Conservation (phyloP, 2,888 invertebrate species). For the Neoitamus cyanurus region DNA sequence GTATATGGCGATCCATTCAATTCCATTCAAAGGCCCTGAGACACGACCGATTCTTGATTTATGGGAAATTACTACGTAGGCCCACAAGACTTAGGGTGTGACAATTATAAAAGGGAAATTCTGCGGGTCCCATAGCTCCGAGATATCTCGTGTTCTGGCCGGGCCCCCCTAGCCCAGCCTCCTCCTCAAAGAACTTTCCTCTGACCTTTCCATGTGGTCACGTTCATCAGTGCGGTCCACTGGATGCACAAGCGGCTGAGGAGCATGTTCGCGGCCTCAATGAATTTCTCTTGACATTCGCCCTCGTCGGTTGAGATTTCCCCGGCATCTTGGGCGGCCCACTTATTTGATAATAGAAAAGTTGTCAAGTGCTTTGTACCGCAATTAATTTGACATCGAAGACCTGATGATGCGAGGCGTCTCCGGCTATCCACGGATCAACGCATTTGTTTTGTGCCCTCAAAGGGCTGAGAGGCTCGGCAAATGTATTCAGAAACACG, state of each 20-base stretch:
- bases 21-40: slow-evolving; percentile 7
- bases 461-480: neutral
- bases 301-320: neutral
- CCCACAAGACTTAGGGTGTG: slow-evolving; percentile 49
- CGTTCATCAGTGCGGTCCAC: slow-evolving; percentile 17
- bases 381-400: slow-evolving; percentile 52
- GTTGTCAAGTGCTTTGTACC: slow-evolving; percentile 51
- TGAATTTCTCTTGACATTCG: slow-evolving; percentile 24
- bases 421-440: neutral
- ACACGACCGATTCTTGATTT: slow-evolving; percentile 51
- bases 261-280: neutral
- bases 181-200: slow-evolving; percentile 33
- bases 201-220: slow-evolving; percentile 47
- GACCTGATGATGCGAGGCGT: slow-evolving; percentile 8
- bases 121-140: slow-evolving; percentile 22
- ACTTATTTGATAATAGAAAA: slow-evolving; percentile 45
- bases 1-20: slow-evolving; percentile 13
- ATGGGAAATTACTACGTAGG: slow-evolving; percentile 50
- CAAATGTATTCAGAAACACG: slow-evolving; percentile 26
- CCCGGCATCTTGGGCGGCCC: slow-evolving; percentile 40
- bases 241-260: neutral
- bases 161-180: neutral
- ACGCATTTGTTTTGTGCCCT: slow-evolving; percentile 16
- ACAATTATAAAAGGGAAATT: slow-evolving; percentile 40
- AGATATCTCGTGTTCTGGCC: slow-evolving; percentile 28